Base-by-base conservation (phyloP, 53 echinoderm and acorn worm genomes). In the Astropecten irregularis region DNA sequence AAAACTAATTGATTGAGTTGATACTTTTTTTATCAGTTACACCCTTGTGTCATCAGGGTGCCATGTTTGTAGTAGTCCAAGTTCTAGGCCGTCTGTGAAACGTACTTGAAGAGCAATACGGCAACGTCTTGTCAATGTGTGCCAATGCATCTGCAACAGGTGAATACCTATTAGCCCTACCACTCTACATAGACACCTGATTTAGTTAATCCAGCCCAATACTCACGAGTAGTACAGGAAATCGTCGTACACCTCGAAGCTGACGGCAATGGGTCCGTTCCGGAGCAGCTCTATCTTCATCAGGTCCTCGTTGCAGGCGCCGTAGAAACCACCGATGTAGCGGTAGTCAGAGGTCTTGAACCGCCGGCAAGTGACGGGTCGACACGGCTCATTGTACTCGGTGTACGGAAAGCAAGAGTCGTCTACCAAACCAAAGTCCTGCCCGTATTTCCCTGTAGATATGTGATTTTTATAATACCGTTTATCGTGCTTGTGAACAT, bases 191-290 rank as follows among this genome's bases (percentile, higher is more conserved):
- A n/a, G n/a, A n/a, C n/a, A n/a, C n/a, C n/a, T n/a, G n/a, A n/a
- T n/a, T n/a, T n/a, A n/a, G n/a, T n/a, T n/a, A n/a, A n/a, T n/a
- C n/a, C n/a, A n/a, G n/a, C n/a, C n/a, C n/a, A n/a, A n/a, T n/a
- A n/a, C n/a, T n/a, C n/a, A 74, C 74, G 18, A 16, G 29, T 74
- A 74, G 57, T 25, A 74, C 27, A 91, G 83, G 54, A 91, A 91
- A 44, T 91, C 91, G 44, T 91, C 91, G 39, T 91, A 91, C 11
- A 91, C 91, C 35, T 91, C 91, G 62, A 91, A 91, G 62, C 91
- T 91, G 68, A 91, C 83, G 6, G 91, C 91, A 35, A 91, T 32
- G 15, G 91, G 91, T 0, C 91, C 91, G 66, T 83, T 91, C 1
- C 91, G 83, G 59, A 91, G 87, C 33, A 91, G 77, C 61, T 91